Base-by-base conservation (phyloP, 2,113 vertebrate genomes). In the Menidia beryllina region DNA sequence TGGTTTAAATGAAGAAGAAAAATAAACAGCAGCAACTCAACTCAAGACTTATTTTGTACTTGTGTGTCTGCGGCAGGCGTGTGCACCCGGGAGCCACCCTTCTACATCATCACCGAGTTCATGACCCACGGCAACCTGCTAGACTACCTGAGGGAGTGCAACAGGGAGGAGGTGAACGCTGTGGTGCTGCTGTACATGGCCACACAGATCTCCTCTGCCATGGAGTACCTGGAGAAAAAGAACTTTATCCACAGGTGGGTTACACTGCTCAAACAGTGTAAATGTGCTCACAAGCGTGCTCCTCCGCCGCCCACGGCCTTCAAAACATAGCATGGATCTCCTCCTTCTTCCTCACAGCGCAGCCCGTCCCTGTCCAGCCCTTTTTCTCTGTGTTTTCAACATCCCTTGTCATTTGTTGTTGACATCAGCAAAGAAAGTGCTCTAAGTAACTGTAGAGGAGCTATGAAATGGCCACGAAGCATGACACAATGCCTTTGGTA, bases 211-310 rank as follows among this genome's bases (percentile, higher is more conserved):
- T 99, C 98, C 30, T 99, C 97, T 0, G 97, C 98, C 79, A 99
- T 99, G 98, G 98, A 99, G 81, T 98, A 99, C 84, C 92, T 99
- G 92, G 98, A 99, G 94, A 99, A 96, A 93, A 99, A 98, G 30
- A 99, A 99, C 91, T 99, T 99, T 86, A 99, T 99, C 76, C 98
- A 99, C 93, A 96, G 98, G 98, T 98, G 45, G 24, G 73, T 55
- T n/a, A 45, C 1, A 5, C 38, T 17, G 12, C 4, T 17, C 5
- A 8, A 30, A 7, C 55, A 5, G 30, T 34, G 5, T 15, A 47
- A 62, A 24, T 5, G 2, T 24, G n/a, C n/a, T n/a, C n/a, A n/a
- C n/a, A n/a, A n/a, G n/a, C n/a, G n/a, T n/a, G n/a, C n/a, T n/a
- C n/a, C n/a, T n/a, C n/a, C n/a, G n/a, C n/a, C n/a, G n/a, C n/a